These are phyloP conservation scores for Scrobipalpa atriplicella DNA, from an alignment of 2,888 invertebrate species.

Conservation along the genomic window DNA sequence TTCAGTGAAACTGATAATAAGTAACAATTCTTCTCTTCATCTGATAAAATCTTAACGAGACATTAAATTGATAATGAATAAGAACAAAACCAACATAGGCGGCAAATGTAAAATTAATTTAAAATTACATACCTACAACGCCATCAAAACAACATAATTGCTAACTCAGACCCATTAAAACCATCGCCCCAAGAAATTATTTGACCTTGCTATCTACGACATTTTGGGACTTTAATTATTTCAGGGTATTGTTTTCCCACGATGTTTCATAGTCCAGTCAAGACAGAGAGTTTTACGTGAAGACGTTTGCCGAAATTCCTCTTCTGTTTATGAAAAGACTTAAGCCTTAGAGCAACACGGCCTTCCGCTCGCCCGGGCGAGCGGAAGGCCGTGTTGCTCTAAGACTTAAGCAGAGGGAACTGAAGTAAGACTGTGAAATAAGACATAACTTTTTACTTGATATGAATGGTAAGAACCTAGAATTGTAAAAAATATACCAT, in stretches of 20 bases:
- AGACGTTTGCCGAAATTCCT: background rate
- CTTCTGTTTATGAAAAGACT: too few relatives aligned
- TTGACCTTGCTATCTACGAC: slow-evolving; percentile 7
- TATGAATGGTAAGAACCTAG: too few relatives aligned
- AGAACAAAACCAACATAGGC: background rate
- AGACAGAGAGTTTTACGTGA: background rate
- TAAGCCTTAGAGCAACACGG: too few relatives aligned
- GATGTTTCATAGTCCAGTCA: slow-evolving; percentile 1
- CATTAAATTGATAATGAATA: background rate
- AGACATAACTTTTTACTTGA: too few relatives aligned
- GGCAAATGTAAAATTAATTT: background rate
- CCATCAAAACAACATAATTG: slow-evolving; percentile 7
- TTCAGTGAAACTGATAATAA: too few relatives aligned
- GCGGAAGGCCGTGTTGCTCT: too few relatives aligned
- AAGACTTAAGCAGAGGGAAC: too few relatives aligned
- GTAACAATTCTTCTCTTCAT: too few relatives aligned
- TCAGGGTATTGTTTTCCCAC: background rate
- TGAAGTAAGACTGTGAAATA: too few relatives aligned
- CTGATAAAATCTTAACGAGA: too few relatives aligned
- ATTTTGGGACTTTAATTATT: slow-evolving; percentile 8
- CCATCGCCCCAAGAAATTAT: background rate
- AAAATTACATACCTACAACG: background rate
- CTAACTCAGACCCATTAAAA: slow-evolving; percentile 1
- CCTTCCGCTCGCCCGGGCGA: too few relatives aligned
- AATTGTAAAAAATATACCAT: too few relatives aligned